Conservation (phyloP, 2,113 vertebrate species). For the Oryzias celebensis region DNA sequence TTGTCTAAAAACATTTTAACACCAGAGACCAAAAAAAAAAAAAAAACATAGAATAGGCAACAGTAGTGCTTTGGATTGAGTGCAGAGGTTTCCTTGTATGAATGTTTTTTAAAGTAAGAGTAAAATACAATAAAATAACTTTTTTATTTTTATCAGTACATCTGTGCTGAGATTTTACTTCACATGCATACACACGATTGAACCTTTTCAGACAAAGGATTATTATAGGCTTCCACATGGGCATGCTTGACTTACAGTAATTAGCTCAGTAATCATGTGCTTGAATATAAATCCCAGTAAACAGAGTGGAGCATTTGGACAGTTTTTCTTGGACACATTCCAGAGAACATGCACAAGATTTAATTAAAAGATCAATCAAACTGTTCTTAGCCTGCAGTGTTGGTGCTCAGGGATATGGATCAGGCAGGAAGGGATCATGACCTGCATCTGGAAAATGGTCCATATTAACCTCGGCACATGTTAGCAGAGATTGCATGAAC, state of each 20-base stretch:
- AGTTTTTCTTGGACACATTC: conserved; percentile 4
- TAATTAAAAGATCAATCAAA: conserved; percentile 19
- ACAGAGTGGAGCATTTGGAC: neutral
- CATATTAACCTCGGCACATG: neutral
- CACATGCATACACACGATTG: neutral
- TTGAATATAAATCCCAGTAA: conserved; percentile 20
- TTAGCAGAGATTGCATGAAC: neutral
- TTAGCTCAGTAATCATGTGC: conserved; percentile 58
- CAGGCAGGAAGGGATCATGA: neutral
- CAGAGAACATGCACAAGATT: neutral
- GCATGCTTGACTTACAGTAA: conserved; percentile 16
- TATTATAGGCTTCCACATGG: conserved; percentile 29
- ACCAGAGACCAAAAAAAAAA: neutral
- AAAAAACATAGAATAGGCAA: neutral
- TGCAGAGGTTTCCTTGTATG: neutral
- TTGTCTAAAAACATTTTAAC: neutral
- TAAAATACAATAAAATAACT: too few species aligned
- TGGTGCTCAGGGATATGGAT: neutral
- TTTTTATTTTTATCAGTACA: neutral
- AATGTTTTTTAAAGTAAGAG: neutral
- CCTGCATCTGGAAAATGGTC: neutral
- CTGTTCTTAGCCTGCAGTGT: neutral
- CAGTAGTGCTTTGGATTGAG: too few species aligned
- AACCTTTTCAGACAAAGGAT: neutral
- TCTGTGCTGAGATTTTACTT: neutral